Percentiles rank a stretch among this genome's conserved stretches.
Evolutionary conservation across 2,797 vertebrate genomes (phyloP).

Genomic region (Columba guinea): DNA sequence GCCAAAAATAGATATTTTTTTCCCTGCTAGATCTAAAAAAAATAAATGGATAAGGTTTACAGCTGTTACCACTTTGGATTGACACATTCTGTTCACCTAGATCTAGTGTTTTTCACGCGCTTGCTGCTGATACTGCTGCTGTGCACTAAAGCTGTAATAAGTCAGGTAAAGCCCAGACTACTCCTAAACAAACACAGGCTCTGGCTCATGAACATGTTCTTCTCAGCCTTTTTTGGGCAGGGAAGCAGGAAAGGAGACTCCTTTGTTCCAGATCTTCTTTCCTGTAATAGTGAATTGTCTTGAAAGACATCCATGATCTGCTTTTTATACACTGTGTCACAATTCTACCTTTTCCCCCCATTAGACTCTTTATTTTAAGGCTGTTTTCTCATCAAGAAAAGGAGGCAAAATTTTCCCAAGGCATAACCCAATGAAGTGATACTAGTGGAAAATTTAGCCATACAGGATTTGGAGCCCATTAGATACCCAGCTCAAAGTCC

Average conservation of each 20-base stretch:
- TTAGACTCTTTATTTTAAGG: not conserved
- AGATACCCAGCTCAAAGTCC: not conserved
- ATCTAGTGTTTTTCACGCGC: constrained; percentile 25
- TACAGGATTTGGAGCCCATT: not conserved
- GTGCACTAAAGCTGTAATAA: constrained; percentile 43
- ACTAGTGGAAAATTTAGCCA: not conserved
- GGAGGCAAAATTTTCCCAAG: not conserved
- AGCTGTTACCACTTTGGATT: not conserved
- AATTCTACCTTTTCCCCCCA: rapidly evolving
- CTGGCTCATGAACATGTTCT: not conserved
- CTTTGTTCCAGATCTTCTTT: not conserved
- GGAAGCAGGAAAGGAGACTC: not conserved
- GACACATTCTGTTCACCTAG: constrained; percentile 21
- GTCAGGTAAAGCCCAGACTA: constrained; percentile 33
- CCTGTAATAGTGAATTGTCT: not conserved
- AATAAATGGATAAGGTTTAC: not conserved
- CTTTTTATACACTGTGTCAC: not conserved
- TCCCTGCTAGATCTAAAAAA: not conserved
- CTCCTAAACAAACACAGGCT: constrained; percentile 6
- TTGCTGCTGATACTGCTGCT: constrained; percentile 12
- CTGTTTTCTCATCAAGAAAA: not conserved
- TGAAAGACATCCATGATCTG: not conserved
- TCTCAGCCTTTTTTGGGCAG: not conserved
- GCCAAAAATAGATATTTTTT: not conserved
- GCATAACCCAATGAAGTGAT: not conserved